Evolutionary conservation across 1,140 invertebrate species (phyloP), one percentile per base, ranked within the genome.

Genomic region (Tribolium castaneum): DNA sequence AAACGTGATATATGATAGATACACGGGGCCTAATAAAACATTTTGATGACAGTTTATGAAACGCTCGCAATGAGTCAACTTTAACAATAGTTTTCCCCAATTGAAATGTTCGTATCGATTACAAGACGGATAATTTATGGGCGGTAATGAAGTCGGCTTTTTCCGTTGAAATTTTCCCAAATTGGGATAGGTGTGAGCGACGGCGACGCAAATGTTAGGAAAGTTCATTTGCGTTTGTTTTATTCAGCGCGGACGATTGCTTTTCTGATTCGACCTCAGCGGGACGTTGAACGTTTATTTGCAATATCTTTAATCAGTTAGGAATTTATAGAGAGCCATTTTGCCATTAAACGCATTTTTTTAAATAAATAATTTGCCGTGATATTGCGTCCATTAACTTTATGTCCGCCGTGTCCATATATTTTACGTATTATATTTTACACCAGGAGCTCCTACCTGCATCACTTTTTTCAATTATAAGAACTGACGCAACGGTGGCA

Each of bases 261-360:
- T 78, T 78, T 39, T 75, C 54, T 54, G 77, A 78, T 78, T 75
- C 70, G 35, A 35, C 59, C 77, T 19, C 77, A 75, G 72, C 77
- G 51, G 72, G 77, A 75, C 45, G 52, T 70, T 54, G 49, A 75
- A 70, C 77, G 72, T 78, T 78, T 78, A 78, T 78, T 75, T 70
- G 77, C 77, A 75, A 75, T 78, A 78, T 78, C 77, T 78, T 78
- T 74, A 78, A 78, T 78, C 77, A 78, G 72, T 74, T 22, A 75
- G 71, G 72, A 78, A 78, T 78, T 78, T 78, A 75, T 73, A 50
- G 77, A 72, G 50, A 72, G 16, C 70, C 70, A 73, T 74, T 71
- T 74, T 62, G 54, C 35, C 49, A 54, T 56, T 66, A 78, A 74
- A 78, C 19, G 70, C 6, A 50, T 74, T 78, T 78, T 74, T 78